Conservation (phyloP, 2,888 invertebrate genomes). For the Pristionchus mayeri region DNA sequence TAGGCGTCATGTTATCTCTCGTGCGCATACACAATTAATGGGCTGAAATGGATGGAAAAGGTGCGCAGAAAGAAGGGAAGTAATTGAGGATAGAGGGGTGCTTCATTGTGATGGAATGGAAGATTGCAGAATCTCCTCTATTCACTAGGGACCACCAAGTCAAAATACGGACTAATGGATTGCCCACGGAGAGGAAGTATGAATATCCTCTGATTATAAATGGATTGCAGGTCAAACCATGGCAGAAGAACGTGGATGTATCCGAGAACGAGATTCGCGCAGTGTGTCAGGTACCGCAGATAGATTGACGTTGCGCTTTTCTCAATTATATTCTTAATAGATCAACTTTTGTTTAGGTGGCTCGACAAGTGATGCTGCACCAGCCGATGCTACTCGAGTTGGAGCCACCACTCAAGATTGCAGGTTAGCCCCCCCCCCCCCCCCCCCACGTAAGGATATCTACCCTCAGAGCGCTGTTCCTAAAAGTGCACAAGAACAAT, state of each 20-base stretch:
- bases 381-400: constrained; percentile 75
- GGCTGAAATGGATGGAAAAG: constrained; percentile 4
- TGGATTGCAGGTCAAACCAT: constrained; percentile 63
- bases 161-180: not conserved
- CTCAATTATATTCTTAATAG: not conserved
- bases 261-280: constrained; percentile 73
- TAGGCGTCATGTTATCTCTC: too few relatives aligned
- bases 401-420: constrained; percentile 74
- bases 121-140: not conserved
- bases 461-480: too few relatives aligned
- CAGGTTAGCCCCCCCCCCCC: constrained; percentile 59
- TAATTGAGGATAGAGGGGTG: not conserved
- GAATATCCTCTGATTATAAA: constrained; percentile 43
- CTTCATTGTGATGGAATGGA: not conserved
- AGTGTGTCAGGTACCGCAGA: constrained; percentile 63
- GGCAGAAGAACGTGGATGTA: constrained; percentile 72
- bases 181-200: too few relatives aligned
- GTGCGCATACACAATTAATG: too few relatives aligned
- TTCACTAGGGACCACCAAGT: not conserved
- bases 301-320: too few relatives aligned
- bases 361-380: constrained; percentile 72
- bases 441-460: too few relatives aligned
- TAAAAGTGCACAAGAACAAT: not conserved
- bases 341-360: constrained; percentile 53
- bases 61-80: not conserved